Evolutionary conservation across 2,797 vertebrate genomes (phyloP).

Genomic region (Myotis planiceps): DNA sequence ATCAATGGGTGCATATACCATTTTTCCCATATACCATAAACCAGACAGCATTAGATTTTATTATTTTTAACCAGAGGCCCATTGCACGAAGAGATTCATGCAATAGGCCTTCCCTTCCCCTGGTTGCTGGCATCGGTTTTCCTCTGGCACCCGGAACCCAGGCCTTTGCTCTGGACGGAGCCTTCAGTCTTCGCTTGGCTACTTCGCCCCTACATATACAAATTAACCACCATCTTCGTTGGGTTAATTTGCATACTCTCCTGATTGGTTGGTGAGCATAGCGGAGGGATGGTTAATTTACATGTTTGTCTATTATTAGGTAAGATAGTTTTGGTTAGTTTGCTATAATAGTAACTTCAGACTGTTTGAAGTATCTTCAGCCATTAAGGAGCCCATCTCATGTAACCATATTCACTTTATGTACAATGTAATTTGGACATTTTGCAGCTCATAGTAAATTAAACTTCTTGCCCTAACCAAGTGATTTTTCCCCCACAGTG

Average conservation of each 20-base stretch:
- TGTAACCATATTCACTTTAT: background rate
- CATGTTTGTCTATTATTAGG: no score
- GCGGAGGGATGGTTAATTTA: no score
- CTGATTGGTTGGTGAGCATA: no score
- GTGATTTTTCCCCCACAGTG: background rate
- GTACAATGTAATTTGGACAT: background rate
- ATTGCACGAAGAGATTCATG: no score
- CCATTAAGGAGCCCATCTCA: background rate
- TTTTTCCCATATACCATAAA: background rate
- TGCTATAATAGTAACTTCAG: background rate
- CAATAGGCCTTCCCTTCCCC: no score
- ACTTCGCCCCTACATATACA: no score
- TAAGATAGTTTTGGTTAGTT: background rate
- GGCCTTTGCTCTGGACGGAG: no score
- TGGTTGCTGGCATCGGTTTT: no score
- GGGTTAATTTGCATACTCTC: no score
- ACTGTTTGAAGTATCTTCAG: background rate
- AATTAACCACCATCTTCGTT: no score
- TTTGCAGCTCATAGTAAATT: background rate
- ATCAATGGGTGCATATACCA: background rate
- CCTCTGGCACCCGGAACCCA: no score
- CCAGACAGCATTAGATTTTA: background rate
- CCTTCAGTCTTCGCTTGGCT: no score
- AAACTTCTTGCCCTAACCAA: background rate
- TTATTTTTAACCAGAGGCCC: background rate